Evolutionary conservation across 1,140 invertebrate species (phyloP), one percentile per base, ranked within the genome.

Genomic region (Pissodes strobi): DNA sequence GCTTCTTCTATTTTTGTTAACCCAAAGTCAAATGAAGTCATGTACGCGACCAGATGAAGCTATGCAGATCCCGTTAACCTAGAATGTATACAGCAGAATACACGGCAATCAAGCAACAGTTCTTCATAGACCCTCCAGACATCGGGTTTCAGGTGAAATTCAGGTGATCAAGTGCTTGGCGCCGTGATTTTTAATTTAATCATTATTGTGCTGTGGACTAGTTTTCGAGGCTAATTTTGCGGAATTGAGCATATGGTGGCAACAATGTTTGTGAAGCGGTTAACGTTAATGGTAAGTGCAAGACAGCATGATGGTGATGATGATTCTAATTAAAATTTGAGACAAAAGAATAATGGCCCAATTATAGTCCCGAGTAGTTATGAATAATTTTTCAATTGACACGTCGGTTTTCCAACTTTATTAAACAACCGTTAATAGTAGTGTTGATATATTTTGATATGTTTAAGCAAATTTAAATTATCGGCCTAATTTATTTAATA

Each of bases 41-140:
- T 61, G 58, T 52, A 51, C 48, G 58, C 64, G 51, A 63, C 59
- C 53, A 67, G 66, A 59, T 60, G 21, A 68, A 68, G 61, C 66
- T 64, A 68, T 68, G 66, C 61, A 51, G 39, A 58, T 68, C 27
- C 58, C 58, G 58, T 61, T 61, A 61, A 17, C 38, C 58, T 49
- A 61, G 58, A 61, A 61, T 61, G 58, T 61, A 61, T 61, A 60
- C 58, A 41, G 19, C 58, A 12, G 58, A 51, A 51, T 51, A 49
- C 37, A 43, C 45, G 58, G 39, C 30, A 57, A 57, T 57, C 39
- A 43, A n/a, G 15, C 53, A 57, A 38, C 55, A 57, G 55, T 57
- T 59, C 56, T 59, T 59, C 56, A 59, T 59, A 59, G 56, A 59
- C 23, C 56, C 34, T 57, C 51, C 27, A 15, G 30, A 53, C 17